Conservation (phyloP, 1,140 invertebrate species). For the Leptonema lineaticorne region DNA sequence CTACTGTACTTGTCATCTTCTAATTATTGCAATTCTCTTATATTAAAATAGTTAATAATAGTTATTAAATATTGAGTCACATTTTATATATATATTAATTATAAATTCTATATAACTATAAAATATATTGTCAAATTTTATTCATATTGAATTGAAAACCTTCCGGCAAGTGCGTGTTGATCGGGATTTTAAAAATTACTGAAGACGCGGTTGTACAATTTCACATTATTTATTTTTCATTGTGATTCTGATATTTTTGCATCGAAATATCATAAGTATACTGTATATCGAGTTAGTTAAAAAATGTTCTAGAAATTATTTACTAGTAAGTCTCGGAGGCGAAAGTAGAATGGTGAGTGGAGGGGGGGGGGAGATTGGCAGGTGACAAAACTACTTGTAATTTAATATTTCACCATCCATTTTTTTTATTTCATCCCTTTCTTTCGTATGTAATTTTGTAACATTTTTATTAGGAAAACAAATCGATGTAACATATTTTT, state of each 20-base stretch:
- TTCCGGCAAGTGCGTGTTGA: neutral
- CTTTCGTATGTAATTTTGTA: no score
- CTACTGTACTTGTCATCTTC: neutral
- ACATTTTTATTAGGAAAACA: no score
- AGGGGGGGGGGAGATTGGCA: no score
- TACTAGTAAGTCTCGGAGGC: no score
- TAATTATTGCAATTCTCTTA: neutral
- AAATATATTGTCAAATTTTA: neutral
- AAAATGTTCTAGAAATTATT: no score
- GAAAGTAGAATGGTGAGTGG: no score
- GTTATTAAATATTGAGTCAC: neutral
- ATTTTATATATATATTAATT: neutral
- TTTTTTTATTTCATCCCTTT: no score
- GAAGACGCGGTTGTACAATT: neutral
- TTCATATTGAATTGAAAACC: neutral
- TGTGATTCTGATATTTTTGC: neutral
- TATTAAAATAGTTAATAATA: neutral
- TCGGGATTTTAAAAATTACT: neutral
- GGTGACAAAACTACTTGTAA: no score
- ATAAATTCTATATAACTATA: neutral
- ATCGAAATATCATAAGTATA: no score
- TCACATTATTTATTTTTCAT: neutral
- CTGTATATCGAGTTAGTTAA: no score
- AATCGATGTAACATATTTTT: no score
- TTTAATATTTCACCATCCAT: no score